A percentile compares a stretch with the other conserved stretches of the same genome.
Conservation (phyloP, 2,113 vertebrate species). For the Variabilichromis moorii region DNA sequence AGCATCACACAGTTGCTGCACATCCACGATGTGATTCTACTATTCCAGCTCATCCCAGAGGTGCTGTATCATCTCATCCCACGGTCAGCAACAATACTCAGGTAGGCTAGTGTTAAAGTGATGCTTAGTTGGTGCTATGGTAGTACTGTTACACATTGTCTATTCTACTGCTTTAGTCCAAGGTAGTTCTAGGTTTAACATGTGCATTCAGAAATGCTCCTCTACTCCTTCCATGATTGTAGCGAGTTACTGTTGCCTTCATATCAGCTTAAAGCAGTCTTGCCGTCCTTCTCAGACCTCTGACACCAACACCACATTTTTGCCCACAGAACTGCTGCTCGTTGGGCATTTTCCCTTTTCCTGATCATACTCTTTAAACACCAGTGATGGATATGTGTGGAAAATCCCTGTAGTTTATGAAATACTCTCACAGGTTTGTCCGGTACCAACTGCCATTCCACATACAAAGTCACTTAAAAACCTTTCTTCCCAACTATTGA, state of each 20-base stretch:
- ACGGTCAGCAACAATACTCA: background rate
- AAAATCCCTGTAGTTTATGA: background rate
- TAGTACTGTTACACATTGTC: background rate
- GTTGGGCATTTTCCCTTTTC: background rate
- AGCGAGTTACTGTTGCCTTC: background rate
- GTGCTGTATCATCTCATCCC: background rate
- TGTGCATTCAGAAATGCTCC: background rate
- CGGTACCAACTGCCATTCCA: background rate
- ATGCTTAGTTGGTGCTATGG: background rate
- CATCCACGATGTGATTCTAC: background rate
- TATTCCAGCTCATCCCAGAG: background rate
- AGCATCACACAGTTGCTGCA: background rate
- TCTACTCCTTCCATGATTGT: background rate
- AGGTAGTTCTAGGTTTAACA: background rate
- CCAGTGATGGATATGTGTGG: background rate
- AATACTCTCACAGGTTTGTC: background rate
- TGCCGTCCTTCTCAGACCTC: background rate
- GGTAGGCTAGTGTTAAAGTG: background rate
- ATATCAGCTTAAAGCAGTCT: background rate
- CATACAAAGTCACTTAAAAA: background rate
- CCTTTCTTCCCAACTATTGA: background rate
- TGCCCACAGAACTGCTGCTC: background rate
- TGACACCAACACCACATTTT: background rate
- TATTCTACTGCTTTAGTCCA: background rate
- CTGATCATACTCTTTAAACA: background rate